These are phyloP conservation scores for Drosophila helvetica DNA, from an alignment of 2,888 invertebrate species.

Conservation along the genomic window DNA sequence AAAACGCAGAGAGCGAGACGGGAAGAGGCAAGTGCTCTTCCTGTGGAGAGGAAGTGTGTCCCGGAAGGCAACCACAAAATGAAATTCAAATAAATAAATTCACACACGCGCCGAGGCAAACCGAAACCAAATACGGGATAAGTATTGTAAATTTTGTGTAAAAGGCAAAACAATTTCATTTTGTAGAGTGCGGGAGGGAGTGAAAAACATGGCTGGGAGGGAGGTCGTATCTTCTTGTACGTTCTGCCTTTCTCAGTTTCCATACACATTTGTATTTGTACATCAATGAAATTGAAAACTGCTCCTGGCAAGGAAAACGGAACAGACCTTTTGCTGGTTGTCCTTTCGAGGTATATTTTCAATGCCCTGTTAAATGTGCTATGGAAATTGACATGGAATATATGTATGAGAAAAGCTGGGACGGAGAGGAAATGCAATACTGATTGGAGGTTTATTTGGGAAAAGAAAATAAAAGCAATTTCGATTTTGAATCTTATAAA, in stretches of 20 bases:
- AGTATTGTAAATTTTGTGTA: conserved; percentile 48
- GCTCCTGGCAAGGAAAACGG: conserved; percentile 38
- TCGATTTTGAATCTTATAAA: no score
- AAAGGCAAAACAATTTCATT: conserved; percentile 71
- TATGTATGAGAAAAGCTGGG: background rate
- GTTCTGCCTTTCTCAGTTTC: no score
- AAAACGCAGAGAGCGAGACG: conserved; percentile 25
- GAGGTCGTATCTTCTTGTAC: conserved; percentile 21
- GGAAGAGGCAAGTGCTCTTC: background rate
- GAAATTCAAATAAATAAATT: conserved; percentile 75
- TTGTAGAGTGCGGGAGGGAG: conserved; percentile 27
- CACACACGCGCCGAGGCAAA: conserved; percentile 47
- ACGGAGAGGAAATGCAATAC: background rate
- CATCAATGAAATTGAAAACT: conserved; percentile 66
- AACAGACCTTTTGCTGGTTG: background rate
- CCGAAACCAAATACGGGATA: conserved; percentile 19
- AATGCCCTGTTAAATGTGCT: conserved; percentile 8
- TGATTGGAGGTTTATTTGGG: background rate
- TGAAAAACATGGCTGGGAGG: conserved; percentile 1
- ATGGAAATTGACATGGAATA: background rate
- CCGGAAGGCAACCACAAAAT: conserved; percentile 65
- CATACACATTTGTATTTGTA: conserved; percentile 20
- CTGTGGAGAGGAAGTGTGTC: conserved; percentile 1
- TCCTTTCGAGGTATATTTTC: conserved; percentile 2
- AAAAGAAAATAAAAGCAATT: no score